These are phyloP conservation scores for Sapajus apella DNA, from an alignment of 2,113 vertebrate genomes.

Conservation along the genomic window DNA sequence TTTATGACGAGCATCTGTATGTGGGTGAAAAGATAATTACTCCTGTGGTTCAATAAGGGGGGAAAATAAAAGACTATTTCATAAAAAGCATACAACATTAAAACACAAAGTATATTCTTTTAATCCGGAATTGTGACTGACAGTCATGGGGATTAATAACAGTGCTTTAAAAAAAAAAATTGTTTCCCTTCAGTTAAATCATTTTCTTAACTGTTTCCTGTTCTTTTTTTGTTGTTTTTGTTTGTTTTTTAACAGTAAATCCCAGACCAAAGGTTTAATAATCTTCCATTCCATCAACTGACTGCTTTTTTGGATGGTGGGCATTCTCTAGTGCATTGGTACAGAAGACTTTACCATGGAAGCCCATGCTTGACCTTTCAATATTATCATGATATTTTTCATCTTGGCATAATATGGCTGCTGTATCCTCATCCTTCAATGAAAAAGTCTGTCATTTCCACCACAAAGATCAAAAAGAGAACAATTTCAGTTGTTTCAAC, in stretches of 20 bases:
- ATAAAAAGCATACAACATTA: constrained; percentile 74
- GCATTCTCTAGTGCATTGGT: constrained; percentile 63
- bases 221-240: constrained; percentile 75
- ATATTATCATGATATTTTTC: constrained; percentile 46
- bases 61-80: constrained; percentile 78
- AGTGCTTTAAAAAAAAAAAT: constrained; percentile 67
- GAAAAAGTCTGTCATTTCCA: constrained; percentile 85
- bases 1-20: constrained; percentile 28
- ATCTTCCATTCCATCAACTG: constrained; percentile 61
- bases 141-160: constrained; percentile 1
- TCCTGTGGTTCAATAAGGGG: constrained; percentile 77
- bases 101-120: constrained; percentile 70
- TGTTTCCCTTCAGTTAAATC: constrained; percentile 58
- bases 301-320: constrained; percentile 62
- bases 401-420: constrained; percentile 76
- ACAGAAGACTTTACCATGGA: constrained; percentile 67
- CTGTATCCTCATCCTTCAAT: constrained; percentile 78
- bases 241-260: constrained; percentile 60
- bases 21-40: constrained; percentile 78
- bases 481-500: constrained; percentile 42
- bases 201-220: constrained; percentile 79
- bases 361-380: constrained; percentile 72
- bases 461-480: constrained; percentile 76
- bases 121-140: constrained; percentile 70
- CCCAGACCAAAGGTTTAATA: constrained; percentile 58